Percentiles rank a stretch among this genome's conserved stretches.
Conservation (phyloP, 2,113 vertebrate species). For the Ictidomys tridecemlineatus region DNA sequence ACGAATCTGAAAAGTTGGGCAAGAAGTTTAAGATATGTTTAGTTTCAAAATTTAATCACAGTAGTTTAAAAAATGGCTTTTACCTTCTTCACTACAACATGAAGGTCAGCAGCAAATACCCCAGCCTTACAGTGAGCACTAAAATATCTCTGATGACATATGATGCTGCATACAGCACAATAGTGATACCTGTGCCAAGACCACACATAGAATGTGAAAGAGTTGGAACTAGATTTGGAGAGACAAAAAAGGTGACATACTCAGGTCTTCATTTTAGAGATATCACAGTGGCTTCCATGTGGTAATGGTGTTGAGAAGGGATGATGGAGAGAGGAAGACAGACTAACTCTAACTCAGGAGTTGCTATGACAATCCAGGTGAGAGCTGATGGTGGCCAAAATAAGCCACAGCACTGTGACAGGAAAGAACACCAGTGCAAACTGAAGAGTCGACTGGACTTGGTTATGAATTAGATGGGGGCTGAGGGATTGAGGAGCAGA, state of each 20-base stretch:
- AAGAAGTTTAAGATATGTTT: not conserved
- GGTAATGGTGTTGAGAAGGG: not conserved
- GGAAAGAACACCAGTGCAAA: not conserved
- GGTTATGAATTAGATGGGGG: not conserved
- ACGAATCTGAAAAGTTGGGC: not conserved
- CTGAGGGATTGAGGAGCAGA: not conserved
- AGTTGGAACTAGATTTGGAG: not conserved
- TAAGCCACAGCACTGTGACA: not conserved
- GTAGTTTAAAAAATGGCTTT: not conserved
- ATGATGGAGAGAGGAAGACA: not conserved
- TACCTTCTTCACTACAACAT: not conserved
- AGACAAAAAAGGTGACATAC: not conserved
- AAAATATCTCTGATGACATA: not conserved
- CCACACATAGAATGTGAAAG: not conserved
- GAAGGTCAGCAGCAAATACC: slow-evolving; percentile 20
- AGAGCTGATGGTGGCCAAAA: not conserved
- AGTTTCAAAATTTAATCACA: slow-evolving; percentile 48
- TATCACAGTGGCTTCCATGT: not conserved
- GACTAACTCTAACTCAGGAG: not conserved
- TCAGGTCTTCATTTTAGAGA: not conserved
- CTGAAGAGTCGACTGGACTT: not conserved
- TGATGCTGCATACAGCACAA: not conserved
- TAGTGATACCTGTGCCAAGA: not conserved
- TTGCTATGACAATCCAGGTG: not conserved
- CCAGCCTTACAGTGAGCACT: not conserved